Percentiles rank a stretch among this genome's conserved stretches.
Conservation (phyloP, 2,797 vertebrate genomes). For the Gallinago nigripennis region DNA sequence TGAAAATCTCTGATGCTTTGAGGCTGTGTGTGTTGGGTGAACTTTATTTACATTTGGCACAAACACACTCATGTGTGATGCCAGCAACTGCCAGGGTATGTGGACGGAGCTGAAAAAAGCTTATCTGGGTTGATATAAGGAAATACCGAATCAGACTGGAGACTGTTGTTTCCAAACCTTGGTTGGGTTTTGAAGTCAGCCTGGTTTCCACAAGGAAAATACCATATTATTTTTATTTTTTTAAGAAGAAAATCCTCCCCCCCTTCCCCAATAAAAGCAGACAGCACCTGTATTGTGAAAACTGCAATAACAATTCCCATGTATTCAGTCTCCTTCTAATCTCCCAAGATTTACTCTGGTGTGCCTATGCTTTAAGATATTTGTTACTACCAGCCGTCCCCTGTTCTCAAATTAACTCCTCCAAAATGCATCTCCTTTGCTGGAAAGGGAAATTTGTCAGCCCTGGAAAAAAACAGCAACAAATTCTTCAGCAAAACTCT, state of each 20-base stretch:
- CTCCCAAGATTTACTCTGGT: not conserved
- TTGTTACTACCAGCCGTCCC: not conserved
- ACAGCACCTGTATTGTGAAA: not conserved
- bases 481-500: not conserved
- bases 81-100: slow-evolving; percentile 49
- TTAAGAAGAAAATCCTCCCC: not conserved
- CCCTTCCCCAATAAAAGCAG: not conserved
- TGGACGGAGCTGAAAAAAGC: slow-evolving; percentile 38
- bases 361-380: not conserved
- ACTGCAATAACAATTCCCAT: not conserved
- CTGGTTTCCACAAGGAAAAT: not conserved
- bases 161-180: not conserved
- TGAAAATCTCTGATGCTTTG: slow-evolving; percentile 58
- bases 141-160: slow-evolving; percentile 30
- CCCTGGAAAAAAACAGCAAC: not conserved
- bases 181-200: slow-evolving; percentile 6
- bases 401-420: not conserved
- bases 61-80: not conserved
- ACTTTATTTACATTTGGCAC: slow-evolving; percentile 73
- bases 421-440: not conserved
- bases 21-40: slow-evolving; percentile 61
- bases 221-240: not conserved
- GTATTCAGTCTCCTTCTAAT: not conserved
- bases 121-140: slow-evolving; percentile 21
- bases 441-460: not conserved